A percentile compares a stretch with the other conserved stretches of the same genome.
These are phyloP conservation scores for Halichoerus grypus DNA, from an alignment of 2,113 vertebrate genomes.

Conservation along the genomic window DNA sequence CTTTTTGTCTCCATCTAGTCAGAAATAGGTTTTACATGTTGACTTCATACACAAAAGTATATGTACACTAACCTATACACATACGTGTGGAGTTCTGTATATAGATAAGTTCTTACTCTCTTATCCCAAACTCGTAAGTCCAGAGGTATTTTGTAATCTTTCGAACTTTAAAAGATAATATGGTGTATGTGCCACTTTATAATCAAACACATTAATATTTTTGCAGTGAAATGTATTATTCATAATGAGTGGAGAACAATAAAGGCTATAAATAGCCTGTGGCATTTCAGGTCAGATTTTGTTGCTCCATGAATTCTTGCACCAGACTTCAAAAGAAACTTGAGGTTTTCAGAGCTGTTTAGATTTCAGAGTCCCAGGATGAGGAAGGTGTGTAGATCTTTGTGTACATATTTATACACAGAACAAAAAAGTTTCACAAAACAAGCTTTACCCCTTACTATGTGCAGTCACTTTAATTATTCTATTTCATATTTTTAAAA, in stretches of 20 bases:
- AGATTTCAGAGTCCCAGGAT: not conserved
- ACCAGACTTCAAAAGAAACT: not conserved
- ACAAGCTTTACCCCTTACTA: not conserved
- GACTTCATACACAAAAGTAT: not conserved
- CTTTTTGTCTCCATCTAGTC: not conserved
- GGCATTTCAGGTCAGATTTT: constrained; percentile 46
- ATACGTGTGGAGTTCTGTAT: not conserved
- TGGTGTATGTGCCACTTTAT: not conserved
- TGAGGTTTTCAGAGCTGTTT: not conserved
- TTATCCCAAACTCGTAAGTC: not conserved
- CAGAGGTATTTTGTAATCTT: not conserved
- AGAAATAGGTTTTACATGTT: constrained; percentile 1
- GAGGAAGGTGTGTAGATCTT: not conserved
- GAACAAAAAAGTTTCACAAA: not conserved
- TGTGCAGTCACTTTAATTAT: not conserved
- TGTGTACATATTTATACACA: constrained; percentile 19
- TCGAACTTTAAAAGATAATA: constrained; percentile 13
- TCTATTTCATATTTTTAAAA: not conserved
- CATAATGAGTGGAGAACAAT: not conserved
- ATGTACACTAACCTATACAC: not conserved
- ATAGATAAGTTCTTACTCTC: not conserved
- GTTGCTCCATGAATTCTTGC: not conserved
- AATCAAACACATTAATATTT: not conserved
- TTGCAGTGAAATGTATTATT: constrained; percentile 38
- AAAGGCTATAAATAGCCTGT: not conserved